Evolutionary conservation across 2,888 invertebrate genomes (phyloP).

Genomic region (Drosophila barbarae): DNA sequence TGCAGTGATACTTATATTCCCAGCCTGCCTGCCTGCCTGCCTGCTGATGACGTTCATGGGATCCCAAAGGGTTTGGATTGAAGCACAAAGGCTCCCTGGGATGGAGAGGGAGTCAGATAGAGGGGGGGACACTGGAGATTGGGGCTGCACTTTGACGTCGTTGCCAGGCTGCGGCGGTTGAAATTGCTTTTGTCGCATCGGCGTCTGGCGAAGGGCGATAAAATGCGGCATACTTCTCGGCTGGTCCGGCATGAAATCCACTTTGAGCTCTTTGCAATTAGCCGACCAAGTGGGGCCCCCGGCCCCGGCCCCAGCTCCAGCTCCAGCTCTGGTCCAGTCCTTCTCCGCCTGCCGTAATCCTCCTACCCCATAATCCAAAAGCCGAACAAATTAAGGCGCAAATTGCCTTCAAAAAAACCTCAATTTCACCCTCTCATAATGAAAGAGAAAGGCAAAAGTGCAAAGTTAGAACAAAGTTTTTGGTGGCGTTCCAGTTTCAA

Average conservation of each 20-base stretch:
- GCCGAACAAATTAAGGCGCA: slow-evolving; percentile 57
- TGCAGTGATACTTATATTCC: background rate
- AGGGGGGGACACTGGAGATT: background rate
- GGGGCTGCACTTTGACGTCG: slow-evolving; percentile 43
- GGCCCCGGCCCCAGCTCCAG: too few species aligned
- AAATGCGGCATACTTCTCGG: slow-evolving; percentile 55
- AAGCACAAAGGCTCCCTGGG: slow-evolving; percentile 1
- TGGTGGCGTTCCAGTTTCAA: slow-evolving; percentile 25
- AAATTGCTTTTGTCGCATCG: slow-evolving; percentile 46
- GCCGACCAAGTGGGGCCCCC: slow-evolving; percentile 25
- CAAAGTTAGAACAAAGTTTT: slow-evolving; percentile 46
- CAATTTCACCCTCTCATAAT: slow-evolving; percentile 26
- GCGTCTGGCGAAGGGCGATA: slow-evolving; percentile 33
- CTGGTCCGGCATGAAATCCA: slow-evolving; percentile 43
- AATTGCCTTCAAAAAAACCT: slow-evolving; percentile 49
- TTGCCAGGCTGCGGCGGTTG: slow-evolving; percentile 33
- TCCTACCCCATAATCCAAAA: slow-evolving; percentile 56
- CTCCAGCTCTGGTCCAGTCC: too few species aligned
- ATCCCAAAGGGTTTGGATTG: background rate
- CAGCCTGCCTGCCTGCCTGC: background rate
- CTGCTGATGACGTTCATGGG: slow-evolving; percentile 14
- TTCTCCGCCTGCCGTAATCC: background rate
- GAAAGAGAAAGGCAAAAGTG: slow-evolving; percentile 44
- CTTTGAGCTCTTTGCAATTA: slow-evolving; percentile 51
- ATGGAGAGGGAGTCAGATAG: too few species aligned